Base-by-base conservation (phyloP, 2,113 vertebrate species). In the Anguilla japonica region DNA sequence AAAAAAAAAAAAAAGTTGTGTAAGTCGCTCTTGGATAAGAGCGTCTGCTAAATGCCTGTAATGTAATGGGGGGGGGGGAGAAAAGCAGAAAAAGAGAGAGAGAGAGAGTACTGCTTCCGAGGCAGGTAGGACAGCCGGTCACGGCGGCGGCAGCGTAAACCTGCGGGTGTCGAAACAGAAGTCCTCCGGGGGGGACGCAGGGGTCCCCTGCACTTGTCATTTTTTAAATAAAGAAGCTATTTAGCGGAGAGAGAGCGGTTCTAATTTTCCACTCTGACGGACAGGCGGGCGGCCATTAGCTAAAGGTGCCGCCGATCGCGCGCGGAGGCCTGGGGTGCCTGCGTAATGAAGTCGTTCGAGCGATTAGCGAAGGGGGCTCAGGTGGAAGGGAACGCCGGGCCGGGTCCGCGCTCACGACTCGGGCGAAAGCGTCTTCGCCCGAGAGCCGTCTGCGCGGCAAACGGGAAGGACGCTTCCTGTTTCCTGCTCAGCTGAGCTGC, bases 191-290 rank as follows among this genome's bases (percentile, higher is more conserved):
- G 71, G n/a, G 22, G 71, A 75, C 22, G 13, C 71, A 14, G 22
- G 22, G 71, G 71, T 26, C 29, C 71, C n/a, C 84, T 81, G 40
- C 9, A 63, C 63, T 84, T 63, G 75, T 39, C 26, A 39, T 39
- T 5, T 81, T 84, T 87, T 14, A 53, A 53, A 53, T 88, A 88
- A 88, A 78, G 14, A 91, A 89, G 89, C 88, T 89, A 81, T 89
- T 86, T 46, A 46, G 43, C 85, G 82, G 85, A 56, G 82, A 9
- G 67, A 79, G 79, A 80, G 75, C 26, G 78, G 92, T 92, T 92
- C 89, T 90, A 86, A 92, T 93, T 93, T 92, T 92, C 90, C 91
- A 92, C 91, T 90, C 89, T 89, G 85, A 87, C 89, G 90, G 90
- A 91, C 91, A 93, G 90, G 89, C 87, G 88, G 89, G 90, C 92